Conservation (phyloP, 2,797 vertebrate genomes). For the Parauchenoglanis punctatus region DNA sequence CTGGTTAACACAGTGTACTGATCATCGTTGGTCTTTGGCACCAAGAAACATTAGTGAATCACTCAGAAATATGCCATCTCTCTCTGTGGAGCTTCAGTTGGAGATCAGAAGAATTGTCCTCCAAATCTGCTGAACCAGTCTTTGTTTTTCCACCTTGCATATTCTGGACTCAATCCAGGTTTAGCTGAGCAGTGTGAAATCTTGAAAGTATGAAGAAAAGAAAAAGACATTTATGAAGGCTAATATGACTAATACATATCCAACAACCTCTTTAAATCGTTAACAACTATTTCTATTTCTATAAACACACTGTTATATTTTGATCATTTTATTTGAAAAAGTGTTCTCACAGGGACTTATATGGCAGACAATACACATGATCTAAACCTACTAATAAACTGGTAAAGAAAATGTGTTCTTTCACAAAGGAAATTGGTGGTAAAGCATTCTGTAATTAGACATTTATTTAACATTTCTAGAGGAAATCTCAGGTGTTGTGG, state of each 20-base stretch:
- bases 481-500: background rate
- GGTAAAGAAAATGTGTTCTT: background rate
- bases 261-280: background rate
- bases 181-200: slow-evolving; percentile 73
- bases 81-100: slow-evolving; percentile 10
- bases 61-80: slow-evolving; percentile 29
- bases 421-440: background rate
- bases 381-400: background rate
- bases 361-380: background rate
- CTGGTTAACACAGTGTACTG: slow-evolving; percentile 62
- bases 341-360: background rate
- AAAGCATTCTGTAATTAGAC: background rate
- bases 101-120: slow-evolving; percentile 31
- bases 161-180: slow-evolving; percentile 54
- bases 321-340: background rate
- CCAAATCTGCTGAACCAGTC: slow-evolving; percentile 6
- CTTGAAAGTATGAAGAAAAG: slow-evolving; percentile 62
- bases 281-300: background rate
- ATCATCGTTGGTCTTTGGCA: slow-evolving; percentile 67
- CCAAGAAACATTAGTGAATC: slow-evolving; percentile 44
- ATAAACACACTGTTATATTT: background rate
- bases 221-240: background rate
- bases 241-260: background rate
- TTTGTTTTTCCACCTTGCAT: slow-evolving; percentile 50
- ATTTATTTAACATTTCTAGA: background rate